Evolutionary conservation across 2,888 invertebrate genomes (phyloP).

Genomic region (Parapristionchus giblindavisi): DNA sequence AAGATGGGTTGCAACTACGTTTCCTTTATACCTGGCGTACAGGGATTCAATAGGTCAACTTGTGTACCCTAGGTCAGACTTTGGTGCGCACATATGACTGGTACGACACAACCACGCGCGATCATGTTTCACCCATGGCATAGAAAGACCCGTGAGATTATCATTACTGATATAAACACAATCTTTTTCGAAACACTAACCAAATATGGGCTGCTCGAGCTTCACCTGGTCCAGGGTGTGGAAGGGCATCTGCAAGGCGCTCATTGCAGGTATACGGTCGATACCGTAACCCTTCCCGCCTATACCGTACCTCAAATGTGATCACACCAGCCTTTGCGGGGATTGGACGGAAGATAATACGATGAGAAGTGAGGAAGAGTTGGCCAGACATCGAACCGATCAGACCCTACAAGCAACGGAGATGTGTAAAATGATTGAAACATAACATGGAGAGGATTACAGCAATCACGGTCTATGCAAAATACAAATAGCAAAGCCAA

Average conservation of each 20-base stretch:
- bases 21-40: too few species aligned
- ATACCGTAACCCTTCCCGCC: constrained; percentile 42
- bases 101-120: constrained; percentile 20
- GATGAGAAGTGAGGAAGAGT: constrained; percentile 92
- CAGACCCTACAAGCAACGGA: constrained; percentile 53
- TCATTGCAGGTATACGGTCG: constrained; percentile 74
- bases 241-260: constrained; percentile 96
- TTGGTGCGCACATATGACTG: neutral
- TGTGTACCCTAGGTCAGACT: neutral
- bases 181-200: constrained; percentile 68
- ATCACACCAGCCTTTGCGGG: constrained; percentile 28
- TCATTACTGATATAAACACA: neutral
- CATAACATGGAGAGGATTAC: neutral
- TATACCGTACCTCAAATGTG: constrained; percentile 9
- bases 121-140: neutral
- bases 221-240: constrained; percentile 81
- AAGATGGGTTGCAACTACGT: too few species aligned
- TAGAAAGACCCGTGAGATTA: neutral
- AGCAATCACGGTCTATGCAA: neutral
- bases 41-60: too few species aligned
- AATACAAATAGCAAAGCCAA: neutral
- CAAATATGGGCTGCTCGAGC: constrained; percentile 96
- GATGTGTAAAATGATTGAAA: neutral
- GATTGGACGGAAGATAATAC: constrained; percentile 70
- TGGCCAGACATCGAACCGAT: constrained; percentile 76